A percentile compares a stretch with the other conserved stretches of the same genome.
Conservation (phyloP, 1,140 invertebrate genomes). For the Triops longicaudatus region DNA sequence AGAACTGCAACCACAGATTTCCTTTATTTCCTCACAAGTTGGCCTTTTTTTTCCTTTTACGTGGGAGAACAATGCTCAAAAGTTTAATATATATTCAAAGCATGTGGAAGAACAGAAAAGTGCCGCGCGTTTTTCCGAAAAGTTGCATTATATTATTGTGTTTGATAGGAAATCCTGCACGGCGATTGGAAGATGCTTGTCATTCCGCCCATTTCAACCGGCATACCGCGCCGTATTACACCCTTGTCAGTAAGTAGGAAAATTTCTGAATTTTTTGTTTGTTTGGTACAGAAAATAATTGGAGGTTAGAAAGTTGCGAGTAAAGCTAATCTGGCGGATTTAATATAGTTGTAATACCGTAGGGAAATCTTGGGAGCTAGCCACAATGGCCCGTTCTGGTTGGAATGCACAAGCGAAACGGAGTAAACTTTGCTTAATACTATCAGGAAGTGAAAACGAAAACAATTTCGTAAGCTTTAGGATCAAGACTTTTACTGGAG, state of each 20-base stretch:
- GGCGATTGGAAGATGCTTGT: background rate
- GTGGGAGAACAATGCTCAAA: background rate
- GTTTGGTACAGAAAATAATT: background rate
- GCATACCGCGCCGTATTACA: constrained; percentile 9
- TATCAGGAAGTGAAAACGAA: no score
- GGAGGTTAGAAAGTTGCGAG: background rate
- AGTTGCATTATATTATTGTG: background rate
- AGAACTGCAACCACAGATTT: background rate
- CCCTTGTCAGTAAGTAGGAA: background rate
- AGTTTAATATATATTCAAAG: background rate
- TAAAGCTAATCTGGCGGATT: no score
- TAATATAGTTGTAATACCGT: no score
- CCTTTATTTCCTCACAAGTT: no score
- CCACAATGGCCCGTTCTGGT: no score
- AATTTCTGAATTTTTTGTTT: background rate
- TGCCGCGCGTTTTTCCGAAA: background rate
- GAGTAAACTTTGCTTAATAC: no score
- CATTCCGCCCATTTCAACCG: constrained; percentile 2
- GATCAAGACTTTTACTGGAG: no score
- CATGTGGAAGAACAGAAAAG: background rate
- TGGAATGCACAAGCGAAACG: no score
- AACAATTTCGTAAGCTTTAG: no score
- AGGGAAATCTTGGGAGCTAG: no score
- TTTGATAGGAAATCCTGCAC: constrained; percentile 3
- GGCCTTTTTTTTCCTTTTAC: background rate